Evolutionary conservation across 2,113 vertebrate genomes (phyloP), one percentile per base, ranked within the genome.

Genomic region (Irena cyanogastra): DNA sequence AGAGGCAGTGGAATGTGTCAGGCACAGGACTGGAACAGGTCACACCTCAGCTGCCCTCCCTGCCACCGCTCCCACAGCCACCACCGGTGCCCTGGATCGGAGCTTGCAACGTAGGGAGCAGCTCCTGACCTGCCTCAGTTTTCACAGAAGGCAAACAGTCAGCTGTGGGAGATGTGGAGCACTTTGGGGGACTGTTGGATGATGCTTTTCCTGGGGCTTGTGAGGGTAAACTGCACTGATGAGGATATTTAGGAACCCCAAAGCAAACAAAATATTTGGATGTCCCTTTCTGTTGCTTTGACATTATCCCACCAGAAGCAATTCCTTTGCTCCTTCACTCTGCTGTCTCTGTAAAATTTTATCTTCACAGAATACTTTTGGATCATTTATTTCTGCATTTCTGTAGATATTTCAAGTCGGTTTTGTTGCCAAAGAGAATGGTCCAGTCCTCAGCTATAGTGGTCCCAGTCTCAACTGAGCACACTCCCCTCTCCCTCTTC

Each of bases 11-110:
- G 54, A 45, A 79, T 13, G 0, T 76, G 90, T 7, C 18, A 57
- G 63, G 50, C 87, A 61, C 64, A 20, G 92, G 69, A 20, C 81
- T 63, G 88, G 26, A 65, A 6, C 52, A 66, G 85, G 88, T 75
- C 60, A 45, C 22, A 20, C 20, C 87, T 70, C 59, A 30, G 45
- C 64, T 91, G 69, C 52, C 50, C 56, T 37, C 28, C n/a, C 76
- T 49, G 72, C 49, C 49, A 31, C 71, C 0, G 0, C 71, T 42
- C 47, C 15, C 37, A 13, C 41, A 9, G 6, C 19, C 37, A 0
- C 35, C 8, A 0, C 47, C 5, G 0, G 1, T 15, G 57, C 79
- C n/a, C 2, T 3, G 5, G 3, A 39, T 35, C 2, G 0, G 42
- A 64, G 21, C 23, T 42, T 64, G 28, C 21, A 2, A 1, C 1